A percentile compares a stretch with the other conserved stretches of the same genome.
Conservation (phyloP, 92 coral and sea anemone genomes). For the Parazoanthus swiftii region DNA sequence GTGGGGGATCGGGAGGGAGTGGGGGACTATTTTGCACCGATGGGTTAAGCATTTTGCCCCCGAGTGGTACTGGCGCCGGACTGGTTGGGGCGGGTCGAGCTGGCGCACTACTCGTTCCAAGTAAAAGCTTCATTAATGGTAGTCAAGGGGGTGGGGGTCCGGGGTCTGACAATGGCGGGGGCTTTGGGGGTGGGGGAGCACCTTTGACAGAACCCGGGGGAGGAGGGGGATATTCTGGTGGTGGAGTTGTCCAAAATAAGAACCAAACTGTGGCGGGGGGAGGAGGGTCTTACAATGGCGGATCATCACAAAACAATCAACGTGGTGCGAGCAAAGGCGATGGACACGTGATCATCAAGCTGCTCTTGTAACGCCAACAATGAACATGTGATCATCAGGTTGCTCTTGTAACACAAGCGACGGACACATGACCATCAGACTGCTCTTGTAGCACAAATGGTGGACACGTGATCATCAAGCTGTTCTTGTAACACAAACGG, state of each 20-base stretch:
- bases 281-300: slow-evolving; percentile 89
- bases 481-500: no score
- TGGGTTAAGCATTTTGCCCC: background rate
- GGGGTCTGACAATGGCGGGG: slow-evolving; percentile 48
- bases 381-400: slow-evolving; percentile 54
- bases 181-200: slow-evolving; percentile 96
- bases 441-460: no score
- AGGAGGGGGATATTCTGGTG: slow-evolving; percentile 98
- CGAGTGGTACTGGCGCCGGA: slow-evolving; percentile 47
- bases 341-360: slow-evolving; percentile 59
- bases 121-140: slow-evolving; percentile 68
- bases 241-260: slow-evolving; percentile 65
- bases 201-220: slow-evolving; percentile 70
- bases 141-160: slow-evolving; percentile 66
- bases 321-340: slow-evolving; percentile 50
- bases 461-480: no score
- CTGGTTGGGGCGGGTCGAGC: slow-evolving; percentile 68
- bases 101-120: slow-evolving; percentile 50
- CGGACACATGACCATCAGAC: background rate
- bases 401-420: slow-evolving; percentile 19
- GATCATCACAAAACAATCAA: slow-evolving; percentile 35
- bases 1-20: slow-evolving; percentile 60
- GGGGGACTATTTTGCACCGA: slow-evolving; percentile 64
- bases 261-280: slow-evolving; percentile 72
- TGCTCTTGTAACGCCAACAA: slow-evolving; percentile 10